Conservation (phyloP, 2,113 vertebrate species). For the Procavia capensis region DNA sequence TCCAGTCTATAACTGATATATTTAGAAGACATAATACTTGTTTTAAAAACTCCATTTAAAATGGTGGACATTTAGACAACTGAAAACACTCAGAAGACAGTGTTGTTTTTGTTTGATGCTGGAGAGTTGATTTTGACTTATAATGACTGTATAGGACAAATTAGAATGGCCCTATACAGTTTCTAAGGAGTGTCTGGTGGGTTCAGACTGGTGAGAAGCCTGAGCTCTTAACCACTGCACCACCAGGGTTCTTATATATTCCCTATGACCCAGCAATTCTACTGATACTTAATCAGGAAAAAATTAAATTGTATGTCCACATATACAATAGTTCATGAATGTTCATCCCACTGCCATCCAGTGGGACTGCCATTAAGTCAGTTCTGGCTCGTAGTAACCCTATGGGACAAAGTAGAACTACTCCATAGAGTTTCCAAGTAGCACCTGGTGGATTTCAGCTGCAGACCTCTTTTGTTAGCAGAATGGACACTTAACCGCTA, state of each 20-base stretch:
- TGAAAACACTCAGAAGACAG: background rate
- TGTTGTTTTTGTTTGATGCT: background rate
- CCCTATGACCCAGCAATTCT: background rate
- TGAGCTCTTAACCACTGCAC: no score
- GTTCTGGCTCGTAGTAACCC: no score
- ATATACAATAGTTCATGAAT: background rate
- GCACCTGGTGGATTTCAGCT: no score
- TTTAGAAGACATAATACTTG: background rate
- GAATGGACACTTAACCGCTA: no score
- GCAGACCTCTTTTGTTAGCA: no score
- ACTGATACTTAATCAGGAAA: constrained; percentile 35
- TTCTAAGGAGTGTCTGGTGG: no score
- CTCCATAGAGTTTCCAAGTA: no score
- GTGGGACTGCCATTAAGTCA: no score
- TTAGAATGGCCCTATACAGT: background rate
- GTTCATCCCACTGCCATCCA: no score
- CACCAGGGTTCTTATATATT: background rate
- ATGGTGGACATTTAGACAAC: background rate
- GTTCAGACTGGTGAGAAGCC: no score
- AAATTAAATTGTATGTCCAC: background rate
- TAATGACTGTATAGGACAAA: background rate
- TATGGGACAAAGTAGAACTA: no score
- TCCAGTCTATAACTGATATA: background rate
- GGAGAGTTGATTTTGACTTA: background rate
- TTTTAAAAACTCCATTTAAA: background rate